Percentiles rank a stretch among this genome's conserved stretches.
These are phyloP conservation scores for Eilema griseolum DNA, from an alignment of 2,888 invertebrate species.

Conservation along the genomic window DNA sequence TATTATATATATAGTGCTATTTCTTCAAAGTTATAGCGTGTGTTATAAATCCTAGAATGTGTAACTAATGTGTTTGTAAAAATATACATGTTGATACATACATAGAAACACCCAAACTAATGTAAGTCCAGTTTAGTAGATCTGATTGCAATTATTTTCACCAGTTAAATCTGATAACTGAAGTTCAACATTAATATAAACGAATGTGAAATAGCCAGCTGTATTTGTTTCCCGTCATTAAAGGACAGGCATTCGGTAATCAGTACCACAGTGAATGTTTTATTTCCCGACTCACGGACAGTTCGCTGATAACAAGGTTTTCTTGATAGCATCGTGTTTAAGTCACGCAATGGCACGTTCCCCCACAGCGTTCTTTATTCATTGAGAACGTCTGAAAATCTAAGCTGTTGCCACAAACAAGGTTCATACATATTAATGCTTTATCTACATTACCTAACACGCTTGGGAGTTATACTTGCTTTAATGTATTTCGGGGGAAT, in stretches of 20 bases:
- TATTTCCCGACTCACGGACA: conserved; percentile 71
- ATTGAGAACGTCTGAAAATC: conserved; percentile 77
- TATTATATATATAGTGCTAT: too few species aligned
- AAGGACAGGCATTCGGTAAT: conserved; percentile 50
- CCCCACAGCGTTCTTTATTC: conserved; percentile 71
- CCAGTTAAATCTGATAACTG: not conserved
- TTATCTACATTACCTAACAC: conserved; percentile 79
- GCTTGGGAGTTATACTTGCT: conserved; percentile 67
- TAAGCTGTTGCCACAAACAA: conserved; percentile 78
- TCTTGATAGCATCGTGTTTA: conserved; percentile 65
- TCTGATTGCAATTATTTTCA: not conserved
- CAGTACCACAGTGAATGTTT: conserved; percentile 64
- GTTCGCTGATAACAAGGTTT: conserved; percentile 70
- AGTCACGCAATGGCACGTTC: conserved; percentile 67
- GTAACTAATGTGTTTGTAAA: too few species aligned
- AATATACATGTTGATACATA: too few species aligned
- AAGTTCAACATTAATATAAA: not conserved
- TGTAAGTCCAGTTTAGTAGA: too few species aligned
- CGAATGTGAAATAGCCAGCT: conserved; percentile 16
- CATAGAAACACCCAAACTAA: too few species aligned
- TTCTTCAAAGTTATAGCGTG: too few species aligned
- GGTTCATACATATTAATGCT: conserved; percentile 84
- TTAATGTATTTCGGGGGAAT: conserved; percentile 76
- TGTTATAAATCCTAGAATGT: too few species aligned
- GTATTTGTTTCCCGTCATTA: not conserved